These are phyloP conservation scores for Ctenodactylus gundi DNA, from an alignment of 2,113 vertebrate species.

Conservation along the genomic window DNA sequence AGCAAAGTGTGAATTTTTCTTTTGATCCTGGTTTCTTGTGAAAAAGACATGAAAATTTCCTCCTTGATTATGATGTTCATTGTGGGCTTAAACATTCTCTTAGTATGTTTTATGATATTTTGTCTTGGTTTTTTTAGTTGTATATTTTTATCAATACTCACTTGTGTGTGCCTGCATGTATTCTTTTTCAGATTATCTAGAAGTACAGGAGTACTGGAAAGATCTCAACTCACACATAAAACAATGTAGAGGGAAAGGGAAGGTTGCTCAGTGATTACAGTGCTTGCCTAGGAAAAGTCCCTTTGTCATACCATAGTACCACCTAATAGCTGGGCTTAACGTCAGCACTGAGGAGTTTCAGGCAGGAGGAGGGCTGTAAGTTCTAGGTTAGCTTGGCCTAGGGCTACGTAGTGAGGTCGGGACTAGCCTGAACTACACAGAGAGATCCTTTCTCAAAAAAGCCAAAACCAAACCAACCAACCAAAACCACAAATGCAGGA, in stretches of 20 bases:
- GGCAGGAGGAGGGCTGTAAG: too few species aligned
- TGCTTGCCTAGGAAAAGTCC: too few species aligned
- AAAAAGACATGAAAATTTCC: not conserved
- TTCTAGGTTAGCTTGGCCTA: too few species aligned
- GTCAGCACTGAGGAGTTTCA: too few species aligned
- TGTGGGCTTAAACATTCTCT: not conserved
- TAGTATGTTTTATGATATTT: not conserved
- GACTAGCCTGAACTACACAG: too few species aligned
- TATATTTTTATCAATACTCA: not conserved
- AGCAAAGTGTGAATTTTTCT: not conserved
- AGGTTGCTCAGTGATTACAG: too few species aligned
- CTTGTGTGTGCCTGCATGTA: not conserved
- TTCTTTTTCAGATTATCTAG: not conserved
- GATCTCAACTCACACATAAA: not conserved
- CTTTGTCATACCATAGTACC: too few species aligned
- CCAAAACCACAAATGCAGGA: not conserved
- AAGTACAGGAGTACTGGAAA: not conserved
- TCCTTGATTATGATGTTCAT: not conserved
- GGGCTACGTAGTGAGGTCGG: too few species aligned
- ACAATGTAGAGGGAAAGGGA: too few species aligned
- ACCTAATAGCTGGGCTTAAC: too few species aligned
- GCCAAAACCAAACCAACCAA: too few species aligned
- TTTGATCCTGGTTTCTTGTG: not conserved
- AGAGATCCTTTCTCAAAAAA: too few species aligned
- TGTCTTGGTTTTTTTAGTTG: not conserved